A percentile compares a stretch with the other conserved stretches of the same genome.
Conservation (phyloP, 2,888 invertebrate genomes). For the Elysia crispata region DNA sequence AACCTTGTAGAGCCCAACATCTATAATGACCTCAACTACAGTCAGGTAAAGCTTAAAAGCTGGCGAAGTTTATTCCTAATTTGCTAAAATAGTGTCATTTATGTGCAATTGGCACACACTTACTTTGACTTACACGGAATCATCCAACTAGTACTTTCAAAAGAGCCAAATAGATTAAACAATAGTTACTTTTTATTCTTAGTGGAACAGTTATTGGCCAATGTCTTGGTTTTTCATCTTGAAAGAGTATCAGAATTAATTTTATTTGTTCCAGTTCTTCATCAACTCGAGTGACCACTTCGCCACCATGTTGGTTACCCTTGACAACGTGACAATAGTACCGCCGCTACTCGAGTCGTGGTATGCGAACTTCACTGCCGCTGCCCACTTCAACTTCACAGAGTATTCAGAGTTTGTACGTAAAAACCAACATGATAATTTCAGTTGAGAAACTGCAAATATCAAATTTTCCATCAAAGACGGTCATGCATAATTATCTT, state of each 20-base stretch:
- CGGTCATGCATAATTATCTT: too few species aligned
- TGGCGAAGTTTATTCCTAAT: background rate
- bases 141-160: too few species aligned
- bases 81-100: too few species aligned
- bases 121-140: too few species aligned
- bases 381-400: slow-evolving; percentile 34
- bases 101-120: too few species aligned
- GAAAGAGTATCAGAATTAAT: too few species aligned
- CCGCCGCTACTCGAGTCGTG: slow-evolving; percentile 43
- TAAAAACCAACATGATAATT: background rate
- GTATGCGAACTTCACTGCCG: slow-evolving; percentile 33
- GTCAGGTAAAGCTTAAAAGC: background rate
- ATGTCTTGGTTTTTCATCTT: too few species aligned
- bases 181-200: too few species aligned
- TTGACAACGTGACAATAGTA: slow-evolving; percentile 40
- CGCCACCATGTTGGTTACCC: slow-evolving; percentile 42
- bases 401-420: slow-evolving; percentile 42
- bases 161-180: too few species aligned
- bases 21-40: slow-evolving; percentile 6
- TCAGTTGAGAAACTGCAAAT: background rate
- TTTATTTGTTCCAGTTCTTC: slow-evolving; percentile 39
- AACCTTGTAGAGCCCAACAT: background rate
- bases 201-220: too few species aligned
- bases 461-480: too few species aligned
- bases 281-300: slow-evolving; percentile 29